Percentiles rank a stretch among this genome's conserved stretches.
Evolutionary conservation across 1,140 invertebrate species (phyloP).

Genomic region (Brachionus calyciflorus): DNA sequence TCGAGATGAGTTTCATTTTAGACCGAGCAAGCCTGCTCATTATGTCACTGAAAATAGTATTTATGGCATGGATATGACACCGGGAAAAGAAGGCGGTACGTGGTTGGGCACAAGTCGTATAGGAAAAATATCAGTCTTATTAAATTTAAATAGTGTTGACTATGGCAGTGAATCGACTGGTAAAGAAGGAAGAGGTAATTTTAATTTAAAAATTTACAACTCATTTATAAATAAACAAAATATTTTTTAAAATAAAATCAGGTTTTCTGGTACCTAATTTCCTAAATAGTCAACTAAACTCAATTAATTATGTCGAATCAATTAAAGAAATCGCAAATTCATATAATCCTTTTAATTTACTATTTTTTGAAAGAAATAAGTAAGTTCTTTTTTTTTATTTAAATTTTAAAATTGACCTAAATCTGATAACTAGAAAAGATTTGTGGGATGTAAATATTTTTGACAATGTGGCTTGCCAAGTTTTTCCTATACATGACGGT

Average conservation of each 20-base stretch:
- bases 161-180: neutral
- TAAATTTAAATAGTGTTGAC: conserved; percentile 29
- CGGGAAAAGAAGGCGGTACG: conserved; percentile 39
- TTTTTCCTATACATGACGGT: neutral
- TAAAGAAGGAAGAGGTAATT: conserved; percentile 11
- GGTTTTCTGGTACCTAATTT: conserved; percentile 40
- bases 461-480: neutral
- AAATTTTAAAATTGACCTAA: neutral
- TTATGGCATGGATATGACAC: conserved; percentile 36
- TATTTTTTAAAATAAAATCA: conserved; percentile 21
- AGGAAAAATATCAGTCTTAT: conserved; percentile 9
- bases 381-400: neutral
- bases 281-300: conserved; percentile 1
- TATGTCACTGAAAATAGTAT: conserved; percentile 26
- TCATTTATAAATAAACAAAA: neutral
- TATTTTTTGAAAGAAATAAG: conserved; percentile 41
- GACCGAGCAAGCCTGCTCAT: conserved; percentile 9
- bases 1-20: conserved; percentile 30
- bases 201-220: neutral
- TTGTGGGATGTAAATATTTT: neutral
- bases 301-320: neutral
- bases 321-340: conserved; percentile 3
- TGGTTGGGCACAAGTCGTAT: conserved; percentile 21
- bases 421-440: neutral
- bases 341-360: conserved; percentile 35